Conservation (phyloP, 1,140 invertebrate species). For the Penaeus chinensis region DNA sequence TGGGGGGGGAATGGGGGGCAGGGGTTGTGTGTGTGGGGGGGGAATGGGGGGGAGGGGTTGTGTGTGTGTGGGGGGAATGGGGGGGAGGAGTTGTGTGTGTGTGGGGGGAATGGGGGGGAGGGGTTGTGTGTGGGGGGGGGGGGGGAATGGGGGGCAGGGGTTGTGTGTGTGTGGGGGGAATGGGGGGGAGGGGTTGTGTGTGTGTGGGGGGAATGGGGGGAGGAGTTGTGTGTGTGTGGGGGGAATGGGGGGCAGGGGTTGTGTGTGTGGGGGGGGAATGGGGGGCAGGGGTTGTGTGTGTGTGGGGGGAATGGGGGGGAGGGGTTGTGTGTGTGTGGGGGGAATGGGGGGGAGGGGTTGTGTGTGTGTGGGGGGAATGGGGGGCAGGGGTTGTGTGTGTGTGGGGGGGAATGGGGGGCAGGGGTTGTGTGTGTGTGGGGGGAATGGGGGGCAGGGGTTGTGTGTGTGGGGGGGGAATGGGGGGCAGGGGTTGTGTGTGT, state of each 20-base stretch:
- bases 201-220: too few species aligned
- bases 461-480: too few species aligned
- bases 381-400: constrained; percentile 72
- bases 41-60: too few species aligned
- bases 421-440: background rate
- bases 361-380: background rate
- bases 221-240: background rate
- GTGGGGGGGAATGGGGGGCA: too few species aligned
- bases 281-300: background rate
- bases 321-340: too few species aligned
- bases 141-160: too few species aligned
- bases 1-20: too few species aligned
- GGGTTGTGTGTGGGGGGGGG: background rate
- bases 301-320: too few species aligned
- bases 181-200: too few species aligned
- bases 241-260: constrained; percentile 77
- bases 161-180: background rate
- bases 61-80: background rate
- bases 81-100: constrained; percentile 73
- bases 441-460: constrained; percentile 76
- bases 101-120: too few species aligned
- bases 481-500: background rate
- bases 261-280: too few species aligned
- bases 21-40: constrained; percentile 12
- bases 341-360: too few species aligned